A percentile compares a stretch with the other conserved stretches of the same genome.
phyloP scores from a whole-genome alignment of 2,797 vertebrate species.

The Paedocypris micromegethes region DNA sequence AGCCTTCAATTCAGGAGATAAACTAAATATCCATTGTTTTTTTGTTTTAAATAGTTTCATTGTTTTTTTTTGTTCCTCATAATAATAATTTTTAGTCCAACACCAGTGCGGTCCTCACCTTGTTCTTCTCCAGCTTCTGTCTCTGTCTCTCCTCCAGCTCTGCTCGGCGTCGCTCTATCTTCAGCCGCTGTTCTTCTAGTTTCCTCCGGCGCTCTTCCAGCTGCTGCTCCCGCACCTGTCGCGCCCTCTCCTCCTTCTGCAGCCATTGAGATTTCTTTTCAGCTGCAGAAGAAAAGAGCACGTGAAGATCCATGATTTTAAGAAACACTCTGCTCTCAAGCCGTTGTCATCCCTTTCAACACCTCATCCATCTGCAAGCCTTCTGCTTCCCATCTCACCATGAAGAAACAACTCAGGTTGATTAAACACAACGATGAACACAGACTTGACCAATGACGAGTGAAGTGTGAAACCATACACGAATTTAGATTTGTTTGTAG shows the following conservation, averaged over 20 bases:
- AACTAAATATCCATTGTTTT: background rate
- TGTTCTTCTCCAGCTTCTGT: slow-evolving; percentile 93
- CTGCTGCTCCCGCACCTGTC: slow-evolving; percentile 85
- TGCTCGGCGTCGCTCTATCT: slow-evolving; percentile 79
- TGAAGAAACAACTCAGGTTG: too few species aligned
- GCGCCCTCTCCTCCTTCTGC: slow-evolving; percentile 92
- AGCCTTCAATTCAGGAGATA: too few species aligned
- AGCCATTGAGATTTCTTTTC: slow-evolving; percentile 91
- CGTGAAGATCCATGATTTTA: background rate
- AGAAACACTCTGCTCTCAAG: background rate
- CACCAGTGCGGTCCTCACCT: slow-evolving; percentile 64
- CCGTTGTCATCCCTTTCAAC: background rate
- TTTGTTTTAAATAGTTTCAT: background rate
- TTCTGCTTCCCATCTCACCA: too few species aligned
- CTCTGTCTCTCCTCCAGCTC: slow-evolving; percentile 88
- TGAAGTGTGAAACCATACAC: too few species aligned
- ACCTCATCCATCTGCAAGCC: background rate
- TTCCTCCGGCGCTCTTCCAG: slow-evolving; percentile 83
- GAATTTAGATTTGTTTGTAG: too few species aligned
- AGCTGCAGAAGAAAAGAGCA: slow-evolving; percentile 61
- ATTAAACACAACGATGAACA: too few species aligned
- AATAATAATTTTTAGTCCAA: background rate
- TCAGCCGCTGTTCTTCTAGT: slow-evolving; percentile 86
- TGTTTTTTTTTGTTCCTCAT: background rate
- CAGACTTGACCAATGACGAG: too few species aligned